phyloP scores from a whole-genome alignment of 2,797 vertebrate genomes.

The Emys orbicularis region DNA sequence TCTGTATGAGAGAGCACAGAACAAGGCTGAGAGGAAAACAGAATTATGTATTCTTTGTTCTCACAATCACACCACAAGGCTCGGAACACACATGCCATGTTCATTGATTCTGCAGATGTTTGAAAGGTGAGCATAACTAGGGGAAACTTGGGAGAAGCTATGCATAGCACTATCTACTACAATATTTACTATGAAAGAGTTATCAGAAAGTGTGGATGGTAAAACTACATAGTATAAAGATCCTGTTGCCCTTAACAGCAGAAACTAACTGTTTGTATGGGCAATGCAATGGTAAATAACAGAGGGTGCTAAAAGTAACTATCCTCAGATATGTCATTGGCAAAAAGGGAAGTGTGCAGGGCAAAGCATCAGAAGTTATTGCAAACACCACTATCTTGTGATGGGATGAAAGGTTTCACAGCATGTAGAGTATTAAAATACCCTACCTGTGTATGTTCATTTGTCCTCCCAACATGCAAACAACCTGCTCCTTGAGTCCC shows the following conservation, averaged over 20 bases:
- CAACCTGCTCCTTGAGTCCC: background rate
- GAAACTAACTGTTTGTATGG: background rate
- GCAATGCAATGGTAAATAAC: background rate
- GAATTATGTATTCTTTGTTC: background rate
- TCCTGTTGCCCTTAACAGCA: background rate
- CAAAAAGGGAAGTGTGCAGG: background rate
- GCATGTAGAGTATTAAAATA: background rate
- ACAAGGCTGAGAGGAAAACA: background rate
- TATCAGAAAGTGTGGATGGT: background rate
- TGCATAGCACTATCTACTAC: background rate
- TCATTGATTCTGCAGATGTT: background rate
- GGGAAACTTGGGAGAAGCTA: background rate
- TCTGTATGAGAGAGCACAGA: rapidly evolving
- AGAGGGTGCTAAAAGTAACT: background rate
- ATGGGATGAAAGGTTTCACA: background rate
- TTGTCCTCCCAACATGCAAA: background rate
- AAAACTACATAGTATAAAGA: background rate
- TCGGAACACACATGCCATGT: background rate
- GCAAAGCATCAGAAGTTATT: background rate
- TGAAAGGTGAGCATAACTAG: background rate
- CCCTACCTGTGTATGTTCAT: background rate
- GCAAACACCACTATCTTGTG: background rate
- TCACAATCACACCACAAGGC: background rate
- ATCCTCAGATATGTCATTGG: background rate
- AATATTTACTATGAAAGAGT: background rate